Base-by-base conservation (phyloP, 1,140 invertebrate genomes). In the Trichonephila clavata region DNA sequence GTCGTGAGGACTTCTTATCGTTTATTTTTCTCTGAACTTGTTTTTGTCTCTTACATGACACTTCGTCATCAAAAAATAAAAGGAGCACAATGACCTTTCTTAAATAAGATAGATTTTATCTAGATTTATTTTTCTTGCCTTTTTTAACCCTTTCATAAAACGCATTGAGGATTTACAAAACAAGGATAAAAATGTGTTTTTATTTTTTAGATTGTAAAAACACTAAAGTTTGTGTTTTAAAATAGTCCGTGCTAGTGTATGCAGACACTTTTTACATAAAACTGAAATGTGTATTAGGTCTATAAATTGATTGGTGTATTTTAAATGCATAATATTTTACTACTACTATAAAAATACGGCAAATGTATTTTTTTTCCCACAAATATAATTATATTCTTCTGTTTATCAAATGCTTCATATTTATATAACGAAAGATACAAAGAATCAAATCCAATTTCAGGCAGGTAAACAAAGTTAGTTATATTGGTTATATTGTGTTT, bases 81-180 rank as follows among this genome's bases (percentile, higher is more conserved):
- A 86, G 59, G 84, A 86, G 84, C 57, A 86, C 84, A 63, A 86
- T 63, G 84, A 86, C 84, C 84, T 86, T 86, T 18, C 24, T 86
- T 86, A 50, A 60, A 77, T 59, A 90, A 90, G 32, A 90, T 10
- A 43, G 14, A 20, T 77, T 77, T 77, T 77, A 77, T 77, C 61
- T 50, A 16, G 43, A 88, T 21, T 39, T 88, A 24, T 32, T 68
- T 71, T 32, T 43, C 86, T 63, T 57, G 2, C 68, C 32, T 71
- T 77, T 77, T 7, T 32, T 32, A 77, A 77, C 27, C 71, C 27
- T 77, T 77, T 77, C 27, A 21, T 10, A 32, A 39, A 21, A 61
- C 7, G 16, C 60, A 21, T 50, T 61, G 20, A 61, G 60, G 20
- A 61, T 6, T 20, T 20, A 18, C 24, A 18, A 39, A 77, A 77